A percentile compares a stretch with the other conserved stretches of the same genome.
These are phyloP conservation scores for Vanacampus margaritifer DNA, from an alignment of 2,113 vertebrate species.

Conservation along the genomic window DNA sequence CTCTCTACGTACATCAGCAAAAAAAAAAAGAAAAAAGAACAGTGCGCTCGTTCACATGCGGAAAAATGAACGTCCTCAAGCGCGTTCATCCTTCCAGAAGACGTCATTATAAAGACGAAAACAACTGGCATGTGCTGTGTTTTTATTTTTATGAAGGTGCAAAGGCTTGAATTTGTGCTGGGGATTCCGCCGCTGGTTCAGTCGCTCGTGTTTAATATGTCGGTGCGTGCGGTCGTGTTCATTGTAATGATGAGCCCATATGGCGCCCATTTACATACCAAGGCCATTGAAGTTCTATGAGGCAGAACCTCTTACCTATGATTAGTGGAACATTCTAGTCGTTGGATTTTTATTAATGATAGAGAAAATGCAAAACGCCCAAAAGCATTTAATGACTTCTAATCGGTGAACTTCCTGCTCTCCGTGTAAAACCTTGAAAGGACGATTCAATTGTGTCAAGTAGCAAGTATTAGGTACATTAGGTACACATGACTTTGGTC, in stretches of 20 bases:
- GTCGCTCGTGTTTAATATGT: background rate
- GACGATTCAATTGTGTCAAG: background rate
- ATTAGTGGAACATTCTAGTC: background rate
- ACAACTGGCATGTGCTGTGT: background rate
- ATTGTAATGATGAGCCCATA: background rate
- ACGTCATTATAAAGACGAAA: background rate
- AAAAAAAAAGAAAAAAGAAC: no score
- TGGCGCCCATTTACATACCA: background rate
- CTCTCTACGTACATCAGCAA: slow-evolving; percentile 4
- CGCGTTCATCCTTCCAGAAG: background rate
- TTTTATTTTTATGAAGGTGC: background rate
- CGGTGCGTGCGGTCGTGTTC: background rate
- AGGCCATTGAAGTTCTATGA: background rate
- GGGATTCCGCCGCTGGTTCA: background rate
- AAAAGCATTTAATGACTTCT: background rate
- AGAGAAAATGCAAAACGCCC: background rate
- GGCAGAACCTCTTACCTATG: background rate
- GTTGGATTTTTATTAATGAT: background rate
- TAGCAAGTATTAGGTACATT: no score
- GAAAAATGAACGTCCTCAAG: background rate
- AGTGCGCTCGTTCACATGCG: background rate
- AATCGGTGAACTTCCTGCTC: background rate
- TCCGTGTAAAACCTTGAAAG: background rate
- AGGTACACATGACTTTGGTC: background rate
- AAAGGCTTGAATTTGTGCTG: background rate